Conservation (phyloP, 2,797 vertebrate genomes). For the Coracias cyanogaster region DNA sequence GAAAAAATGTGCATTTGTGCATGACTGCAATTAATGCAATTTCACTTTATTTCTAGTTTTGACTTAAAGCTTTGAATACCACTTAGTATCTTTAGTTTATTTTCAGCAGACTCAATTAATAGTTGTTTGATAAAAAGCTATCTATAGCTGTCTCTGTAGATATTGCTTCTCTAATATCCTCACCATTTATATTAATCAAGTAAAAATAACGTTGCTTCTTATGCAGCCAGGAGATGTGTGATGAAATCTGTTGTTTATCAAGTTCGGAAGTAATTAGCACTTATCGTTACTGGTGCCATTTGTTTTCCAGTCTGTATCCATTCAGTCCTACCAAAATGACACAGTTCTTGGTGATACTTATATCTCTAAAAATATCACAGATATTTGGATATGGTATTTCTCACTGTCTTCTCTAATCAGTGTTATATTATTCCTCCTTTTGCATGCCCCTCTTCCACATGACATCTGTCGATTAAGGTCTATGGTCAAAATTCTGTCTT, state of each 20-base stretch:
- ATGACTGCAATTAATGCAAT: not conserved
- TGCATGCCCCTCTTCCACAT: not conserved
- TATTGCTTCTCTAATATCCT: not conserved
- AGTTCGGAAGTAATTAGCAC: not conserved
- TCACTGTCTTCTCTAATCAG: not conserved
- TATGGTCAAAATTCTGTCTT: not conserved
- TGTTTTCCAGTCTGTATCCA: not conserved
- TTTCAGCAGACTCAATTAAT: not conserved
- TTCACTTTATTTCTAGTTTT: not conserved
- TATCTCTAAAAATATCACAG: conserved; percentile 6
- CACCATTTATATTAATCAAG: not conserved
- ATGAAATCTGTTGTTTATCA: conserved; percentile 39
- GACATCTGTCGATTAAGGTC: not conserved
- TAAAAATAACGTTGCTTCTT: conserved; percentile 29
- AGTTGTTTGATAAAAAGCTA: not conserved
- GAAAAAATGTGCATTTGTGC: not conserved
- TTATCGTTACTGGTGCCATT: conserved; percentile 23
- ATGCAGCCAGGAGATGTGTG: not conserved
- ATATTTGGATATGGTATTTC: conserved; percentile 26
- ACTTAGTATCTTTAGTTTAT: not conserved
- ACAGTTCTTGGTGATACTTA: not conserved
- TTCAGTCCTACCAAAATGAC: not conserved
- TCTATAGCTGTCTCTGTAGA: not conserved
- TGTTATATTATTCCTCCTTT: not conserved
- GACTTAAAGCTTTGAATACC: not conserved